Percentiles rank a stretch among this genome's conserved stretches.
phyloP scores from a whole-genome alignment of 1,140 invertebrate species.

The Vanessa tameamea region DNA sequence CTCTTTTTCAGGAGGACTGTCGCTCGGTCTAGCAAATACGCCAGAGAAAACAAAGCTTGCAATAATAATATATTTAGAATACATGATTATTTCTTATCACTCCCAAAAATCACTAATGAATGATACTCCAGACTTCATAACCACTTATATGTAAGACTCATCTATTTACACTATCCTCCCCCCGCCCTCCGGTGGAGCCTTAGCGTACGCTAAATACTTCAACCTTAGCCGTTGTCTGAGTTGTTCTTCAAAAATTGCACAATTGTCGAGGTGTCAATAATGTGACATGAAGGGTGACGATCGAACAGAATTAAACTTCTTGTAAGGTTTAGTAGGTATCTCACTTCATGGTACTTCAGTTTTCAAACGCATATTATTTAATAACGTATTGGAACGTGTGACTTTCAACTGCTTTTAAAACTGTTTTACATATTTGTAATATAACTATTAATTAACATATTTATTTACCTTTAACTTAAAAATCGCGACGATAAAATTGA shows the following conservation, averaged over 20 bases:
- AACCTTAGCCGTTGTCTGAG: constrained; percentile 76
- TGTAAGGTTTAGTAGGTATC: constrained; percentile 45
- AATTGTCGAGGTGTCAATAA: constrained; percentile 75
- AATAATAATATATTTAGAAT: constrained; percentile 53
- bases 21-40: constrained; percentile 45
- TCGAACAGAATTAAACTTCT: constrained; percentile 54
- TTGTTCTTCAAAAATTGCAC: constrained; percentile 78
- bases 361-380: constrained; percentile 29
- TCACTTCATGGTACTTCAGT: constrained; percentile 38
- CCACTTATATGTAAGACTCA: constrained; percentile 79
- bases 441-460: no score
- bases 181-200: constrained; percentile 72
- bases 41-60: constrained; percentile 41
- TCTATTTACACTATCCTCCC: constrained; percentile 80
- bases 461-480: not conserved
- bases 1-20: constrained; percentile 58
- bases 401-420: not conserved
- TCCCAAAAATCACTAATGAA: constrained; percentile 64
- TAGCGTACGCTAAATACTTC: constrained; percentile 77
- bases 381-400: not conserved
- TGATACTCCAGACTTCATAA: constrained; percentile 71
- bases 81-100: constrained; percentile 59
- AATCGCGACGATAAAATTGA: no score
- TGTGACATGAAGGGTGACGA: constrained; percentile 70
- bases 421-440: no score